Percentiles rank a stretch among this genome's conserved stretches.
Conservation (phyloP, 2,113 vertebrate species). For the Microcebus ravelobensis region DNA sequence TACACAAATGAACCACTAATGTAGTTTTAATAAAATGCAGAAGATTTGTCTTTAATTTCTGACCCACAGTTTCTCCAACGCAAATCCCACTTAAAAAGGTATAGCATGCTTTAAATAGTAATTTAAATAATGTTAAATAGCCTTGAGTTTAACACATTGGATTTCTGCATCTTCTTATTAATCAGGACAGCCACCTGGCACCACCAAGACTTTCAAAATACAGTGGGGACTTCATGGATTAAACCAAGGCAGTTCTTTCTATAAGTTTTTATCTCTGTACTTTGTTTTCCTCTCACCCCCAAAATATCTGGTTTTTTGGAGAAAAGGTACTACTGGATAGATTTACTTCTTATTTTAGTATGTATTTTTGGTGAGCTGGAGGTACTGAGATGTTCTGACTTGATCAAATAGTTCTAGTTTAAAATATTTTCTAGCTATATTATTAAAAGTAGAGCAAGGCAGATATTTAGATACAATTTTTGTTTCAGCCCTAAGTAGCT, state of each 20-base stretch:
- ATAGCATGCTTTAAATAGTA: not conserved
- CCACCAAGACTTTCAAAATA: conserved; percentile 16
- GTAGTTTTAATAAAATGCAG: not conserved
- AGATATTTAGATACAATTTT: not conserved
- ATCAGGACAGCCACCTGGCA: conserved; percentile 12
- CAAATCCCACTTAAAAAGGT: conserved; percentile 33
- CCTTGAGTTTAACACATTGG: conserved; percentile 7
- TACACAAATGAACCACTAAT: not conserved
- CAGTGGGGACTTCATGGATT: not conserved
- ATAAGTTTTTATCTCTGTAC: not conserved
- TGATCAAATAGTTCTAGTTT: conserved; percentile 23
- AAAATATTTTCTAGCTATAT: not conserved
- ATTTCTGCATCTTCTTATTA: conserved; percentile 42
- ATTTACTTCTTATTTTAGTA: conserved; percentile 14
- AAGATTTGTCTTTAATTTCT: not conserved
- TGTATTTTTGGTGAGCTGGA: not conserved
- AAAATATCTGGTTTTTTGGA: not conserved
- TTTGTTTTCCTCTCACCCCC: not conserved
- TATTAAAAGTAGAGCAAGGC: not conserved
- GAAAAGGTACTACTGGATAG: not conserved
- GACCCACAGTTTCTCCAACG: not conserved
- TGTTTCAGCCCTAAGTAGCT: not conserved
- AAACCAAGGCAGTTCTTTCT: conserved; percentile 18
- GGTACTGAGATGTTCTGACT: not conserved
- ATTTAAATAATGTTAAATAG: conserved; percentile 55